A percentile compares a stretch with the other conserved stretches of the same genome.
phyloP scores from a whole-genome alignment of 2,113 vertebrate genomes.

The Chrysemys picta region DNA sequence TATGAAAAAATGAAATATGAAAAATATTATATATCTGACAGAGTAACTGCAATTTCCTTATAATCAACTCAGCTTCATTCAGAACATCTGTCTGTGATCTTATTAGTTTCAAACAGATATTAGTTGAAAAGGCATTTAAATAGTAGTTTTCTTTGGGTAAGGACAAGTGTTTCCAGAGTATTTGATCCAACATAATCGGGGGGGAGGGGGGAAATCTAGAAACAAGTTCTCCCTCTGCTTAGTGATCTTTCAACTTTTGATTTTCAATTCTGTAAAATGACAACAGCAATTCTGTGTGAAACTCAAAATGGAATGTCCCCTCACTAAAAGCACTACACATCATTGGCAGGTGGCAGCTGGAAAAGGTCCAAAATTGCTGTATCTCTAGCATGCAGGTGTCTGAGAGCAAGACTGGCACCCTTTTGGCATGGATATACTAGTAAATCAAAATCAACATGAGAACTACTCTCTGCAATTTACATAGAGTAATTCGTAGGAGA shows the following conservation, averaged over 20 bases:
- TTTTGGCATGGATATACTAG: background rate
- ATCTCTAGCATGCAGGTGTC: conserved; percentile 40
- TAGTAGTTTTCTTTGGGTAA: background rate
- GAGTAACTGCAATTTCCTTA: conserved; percentile 12
- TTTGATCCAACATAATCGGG: background rate
- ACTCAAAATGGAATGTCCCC: background rate
- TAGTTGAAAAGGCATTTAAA: background rate
- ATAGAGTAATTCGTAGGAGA: background rate
- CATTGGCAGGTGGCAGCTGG: background rate
- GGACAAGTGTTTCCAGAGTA: background rate
- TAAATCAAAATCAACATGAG: conserved; percentile 33
- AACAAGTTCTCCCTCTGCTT: background rate
- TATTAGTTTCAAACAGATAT: conserved; percentile 1
- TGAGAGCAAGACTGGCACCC: conserved; percentile 10
- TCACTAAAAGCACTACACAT: background rate
- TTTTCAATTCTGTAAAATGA: conserved; percentile 1
- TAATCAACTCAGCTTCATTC: conserved; percentile 24
- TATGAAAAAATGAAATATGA: background rate
- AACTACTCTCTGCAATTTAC: conserved; percentile 11
- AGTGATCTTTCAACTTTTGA: background rate
- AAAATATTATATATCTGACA: background rate
- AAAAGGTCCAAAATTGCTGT: conserved; percentile 20
- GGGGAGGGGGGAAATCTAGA: fast-evolving
- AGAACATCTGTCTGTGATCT: background rate
- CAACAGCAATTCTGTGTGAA: conserved; percentile 14